These are phyloP conservation scores for Barnardius zonarius DNA, from an alignment of 2,113 vertebrate genomes.

Conservation along the genomic window DNA sequence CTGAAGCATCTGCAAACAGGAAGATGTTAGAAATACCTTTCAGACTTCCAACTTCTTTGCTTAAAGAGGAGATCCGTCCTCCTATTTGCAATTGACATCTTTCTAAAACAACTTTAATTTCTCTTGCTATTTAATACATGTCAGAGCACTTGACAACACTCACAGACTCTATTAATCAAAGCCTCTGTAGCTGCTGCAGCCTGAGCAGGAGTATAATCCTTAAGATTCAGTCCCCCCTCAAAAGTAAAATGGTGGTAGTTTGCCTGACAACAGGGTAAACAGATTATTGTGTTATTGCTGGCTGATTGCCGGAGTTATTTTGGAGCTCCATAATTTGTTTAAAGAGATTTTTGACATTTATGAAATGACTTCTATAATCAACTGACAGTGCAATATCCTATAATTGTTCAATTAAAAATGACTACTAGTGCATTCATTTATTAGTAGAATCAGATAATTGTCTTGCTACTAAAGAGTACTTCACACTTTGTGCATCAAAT, in stretches of 20 bases:
- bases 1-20: not conserved
- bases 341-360: constrained; percentile 97
- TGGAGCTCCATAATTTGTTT: constrained; percentile 90
- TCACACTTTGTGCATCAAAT: constrained; percentile 83
- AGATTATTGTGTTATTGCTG: constrained; percentile 84
- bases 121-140: constrained; percentile 53
- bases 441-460: constrained; percentile 91
- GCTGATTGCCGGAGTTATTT: constrained; percentile 85
- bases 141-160: constrained; percentile 60
- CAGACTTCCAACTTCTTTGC: not conserved
- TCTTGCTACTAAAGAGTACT: constrained; percentile 86
- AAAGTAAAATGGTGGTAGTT: constrained; percentile 62
- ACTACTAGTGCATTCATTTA: constrained; percentile 89
- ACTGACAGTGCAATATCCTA: constrained; percentile 85
- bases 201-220: constrained; percentile 43
- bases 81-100: not conserved
- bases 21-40: not conserved
- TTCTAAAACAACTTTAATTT: constrained; percentile 44
- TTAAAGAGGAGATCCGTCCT: not conserved
- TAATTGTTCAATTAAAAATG: constrained; percentile 98
- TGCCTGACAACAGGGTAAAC: constrained; percentile 82
- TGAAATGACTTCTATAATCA: constrained; percentile 85
- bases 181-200: not conserved
- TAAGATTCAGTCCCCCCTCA: constrained; percentile 38
- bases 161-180: constrained; percentile 67